These are phyloP conservation scores for Pachliopta kotzebuea DNA, from an alignment of 2,888 invertebrate genomes.

Conservation along the genomic window DNA sequence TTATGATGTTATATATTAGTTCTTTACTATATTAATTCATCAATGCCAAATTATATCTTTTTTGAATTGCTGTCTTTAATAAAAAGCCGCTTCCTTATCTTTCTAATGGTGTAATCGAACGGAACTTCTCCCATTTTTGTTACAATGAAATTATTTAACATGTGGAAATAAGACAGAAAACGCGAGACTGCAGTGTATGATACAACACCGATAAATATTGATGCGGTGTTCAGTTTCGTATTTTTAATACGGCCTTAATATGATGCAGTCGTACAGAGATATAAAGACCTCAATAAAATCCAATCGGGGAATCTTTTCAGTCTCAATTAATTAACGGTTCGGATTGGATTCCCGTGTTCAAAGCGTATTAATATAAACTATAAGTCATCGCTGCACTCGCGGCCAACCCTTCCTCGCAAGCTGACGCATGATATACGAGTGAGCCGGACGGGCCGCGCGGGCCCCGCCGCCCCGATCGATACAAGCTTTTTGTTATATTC, in stretches of 20 bases:
- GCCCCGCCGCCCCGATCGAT: slow-evolving; percentile 54
- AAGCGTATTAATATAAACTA: slow-evolving; percentile 71
- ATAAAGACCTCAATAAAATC: slow-evolving; percentile 7
- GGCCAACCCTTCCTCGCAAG: slow-evolving; percentile 70
- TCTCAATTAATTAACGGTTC: slow-evolving; percentile 65
- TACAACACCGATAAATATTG: background rate
- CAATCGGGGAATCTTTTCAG: slow-evolving; percentile 36
- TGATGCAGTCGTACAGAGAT: background rate
- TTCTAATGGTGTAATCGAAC: background rate
- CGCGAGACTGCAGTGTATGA: background rate
- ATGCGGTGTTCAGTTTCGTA: background rate
- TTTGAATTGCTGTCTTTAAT: background rate
- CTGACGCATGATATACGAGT: slow-evolving; percentile 73
- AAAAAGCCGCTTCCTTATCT: slow-evolving; percentile 7
- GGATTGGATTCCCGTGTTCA: slow-evolving; percentile 66
- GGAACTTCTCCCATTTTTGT: background rate
- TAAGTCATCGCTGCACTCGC: slow-evolving; percentile 71
- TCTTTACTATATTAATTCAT: background rate
- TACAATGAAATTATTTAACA: background rate
- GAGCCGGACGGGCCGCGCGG: slow-evolving; percentile 50
- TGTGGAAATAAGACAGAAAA: background rate
- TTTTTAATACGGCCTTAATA: too few relatives aligned
- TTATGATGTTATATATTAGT: background rate
- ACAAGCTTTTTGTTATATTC: slow-evolving; percentile 76
- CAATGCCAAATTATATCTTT: background rate